Evolutionary conservation across 2,113 vertebrate species (phyloP).

Genomic region (Coturnix japonica): DNA sequence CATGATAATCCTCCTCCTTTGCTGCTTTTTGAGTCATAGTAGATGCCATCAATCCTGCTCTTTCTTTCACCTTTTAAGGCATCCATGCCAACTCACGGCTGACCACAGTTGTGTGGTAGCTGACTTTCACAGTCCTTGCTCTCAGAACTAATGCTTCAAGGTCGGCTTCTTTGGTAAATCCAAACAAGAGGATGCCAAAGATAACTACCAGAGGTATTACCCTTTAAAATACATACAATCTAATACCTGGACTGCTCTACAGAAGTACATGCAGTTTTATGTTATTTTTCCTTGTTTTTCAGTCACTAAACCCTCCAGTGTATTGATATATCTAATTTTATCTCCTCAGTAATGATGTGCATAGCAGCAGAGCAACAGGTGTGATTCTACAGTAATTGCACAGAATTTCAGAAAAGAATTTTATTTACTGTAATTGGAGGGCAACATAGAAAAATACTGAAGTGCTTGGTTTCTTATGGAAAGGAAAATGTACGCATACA

Average conservation of each 20-base stretch:
- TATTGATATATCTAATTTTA: neutral
- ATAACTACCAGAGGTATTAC: constrained; percentile 7
- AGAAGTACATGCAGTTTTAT: neutral
- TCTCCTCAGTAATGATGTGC: neutral
- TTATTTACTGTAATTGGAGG: neutral
- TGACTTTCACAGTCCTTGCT: neutral
- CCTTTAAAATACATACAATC: neutral
- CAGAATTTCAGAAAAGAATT: neutral
- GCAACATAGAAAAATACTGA: neutral
- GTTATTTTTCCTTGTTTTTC: neutral
- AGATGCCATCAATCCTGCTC: neutral
- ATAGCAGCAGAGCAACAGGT: neutral
- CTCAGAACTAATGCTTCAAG: neutral
- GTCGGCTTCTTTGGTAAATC: neutral
- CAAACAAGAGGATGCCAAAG: neutral
- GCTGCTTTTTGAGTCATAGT: neutral
- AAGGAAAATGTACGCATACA: neutral
- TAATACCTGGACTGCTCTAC: neutral
- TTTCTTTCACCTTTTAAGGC: neutral
- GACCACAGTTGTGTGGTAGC: accelerated
- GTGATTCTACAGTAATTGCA: neutral
- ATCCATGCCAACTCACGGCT: neutral
- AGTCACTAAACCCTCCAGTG: neutral
- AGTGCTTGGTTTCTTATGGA: neutral
- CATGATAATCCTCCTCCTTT: neutral